A percentile compares a stretch with the other conserved stretches of the same genome.
phyloP scores from a whole-genome alignment of 1,140 invertebrate genomes.

The Drosophila arizonae region DNA sequence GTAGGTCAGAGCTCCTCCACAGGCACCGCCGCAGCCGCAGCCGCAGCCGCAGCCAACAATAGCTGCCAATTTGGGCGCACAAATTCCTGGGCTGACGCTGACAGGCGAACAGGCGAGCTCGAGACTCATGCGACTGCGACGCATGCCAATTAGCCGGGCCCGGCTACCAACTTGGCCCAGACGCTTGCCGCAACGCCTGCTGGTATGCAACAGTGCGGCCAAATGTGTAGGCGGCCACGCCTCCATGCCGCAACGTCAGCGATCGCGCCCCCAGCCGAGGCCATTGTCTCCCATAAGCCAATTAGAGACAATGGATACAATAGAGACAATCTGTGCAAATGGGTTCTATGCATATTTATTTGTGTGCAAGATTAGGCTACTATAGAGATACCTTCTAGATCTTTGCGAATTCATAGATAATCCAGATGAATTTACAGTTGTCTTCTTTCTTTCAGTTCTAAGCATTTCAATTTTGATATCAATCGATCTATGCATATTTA shows the following conservation, averaged over 20 bases:
- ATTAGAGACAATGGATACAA: constrained; percentile 2
- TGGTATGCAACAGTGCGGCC: constrained; percentile 26
- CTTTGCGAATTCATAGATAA: constrained; percentile 1
- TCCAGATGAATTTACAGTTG: constrained; percentile 10
- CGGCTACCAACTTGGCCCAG: background rate
- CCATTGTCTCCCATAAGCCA: constrained; percentile 12
- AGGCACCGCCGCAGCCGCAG: background rate
- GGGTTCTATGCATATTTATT: constrained; percentile 8
- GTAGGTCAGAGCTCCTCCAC: constrained; percentile 59
- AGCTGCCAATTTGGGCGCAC: constrained; percentile 75
- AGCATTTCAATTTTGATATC: background rate
- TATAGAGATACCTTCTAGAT: background rate
- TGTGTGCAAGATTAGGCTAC: constrained; percentile 12
- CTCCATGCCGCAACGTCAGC: background rate
- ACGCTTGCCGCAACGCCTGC: constrained; percentile 26
- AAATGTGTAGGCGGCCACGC: background rate
- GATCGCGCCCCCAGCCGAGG: background rate
- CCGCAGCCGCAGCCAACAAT: constrained; percentile 43
- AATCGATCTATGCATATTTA: constrained; percentile 31
- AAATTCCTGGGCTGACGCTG: constrained; percentile 74
- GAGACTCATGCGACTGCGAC: constrained; percentile 22
- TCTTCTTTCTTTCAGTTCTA: background rate
- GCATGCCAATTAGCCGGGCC: constrained; percentile 68
- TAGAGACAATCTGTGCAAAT: background rate
- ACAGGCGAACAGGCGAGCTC: constrained; percentile 60